Base-by-base conservation (phyloP, 2,888 invertebrate genomes). In the Lepetodrilus schrolli region DNA sequence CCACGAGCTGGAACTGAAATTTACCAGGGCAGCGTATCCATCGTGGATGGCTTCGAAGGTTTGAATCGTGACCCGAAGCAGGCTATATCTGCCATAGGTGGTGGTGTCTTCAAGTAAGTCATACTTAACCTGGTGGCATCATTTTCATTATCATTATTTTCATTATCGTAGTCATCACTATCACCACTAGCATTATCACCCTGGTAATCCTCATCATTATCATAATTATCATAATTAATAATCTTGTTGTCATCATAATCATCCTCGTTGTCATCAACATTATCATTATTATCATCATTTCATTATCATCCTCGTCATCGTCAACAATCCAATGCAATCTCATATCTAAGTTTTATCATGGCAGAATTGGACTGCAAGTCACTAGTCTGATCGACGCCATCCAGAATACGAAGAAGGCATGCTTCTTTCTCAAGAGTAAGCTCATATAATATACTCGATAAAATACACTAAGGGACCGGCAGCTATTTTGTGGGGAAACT, bases 351-450 rank as follows among this genome's bases (percentile, higher is more conserved):
- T 17, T 34, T 17, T 10, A 38, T 65, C 26, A 10, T 66, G 58
- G 1, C 47, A 81, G 81, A 4, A 75, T 83, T 51, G 80, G 77
- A 2, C 68, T 70, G n/a, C 72, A 79, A 23, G 78, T 82, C 1
- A 78, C 72, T 34, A 72, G 73, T 2, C 66, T 82, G 5, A 71
- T 83, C n/a, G 78, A 82, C 23, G 82, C 80, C 17, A 78, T 82
- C 65, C 76, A 82, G 70, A 80, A 82, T 37, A 80, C 78, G 13
- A 79, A 80, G 47, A 78, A 82, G 20, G 81, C 80, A 0, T 43
- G 43, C 17, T 83, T 83, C 74, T 83, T 83, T 58, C 50, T 79
- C 21, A 80, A 79, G 75, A 79, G 81, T 82, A 74, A 72, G 73
- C 36, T 34, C 13, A 1, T 21, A 5, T 13, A 7, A n/a, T 8